Conservation (phyloP, 2,888 invertebrate species). For the Drosophila nr. medialis region DNA sequence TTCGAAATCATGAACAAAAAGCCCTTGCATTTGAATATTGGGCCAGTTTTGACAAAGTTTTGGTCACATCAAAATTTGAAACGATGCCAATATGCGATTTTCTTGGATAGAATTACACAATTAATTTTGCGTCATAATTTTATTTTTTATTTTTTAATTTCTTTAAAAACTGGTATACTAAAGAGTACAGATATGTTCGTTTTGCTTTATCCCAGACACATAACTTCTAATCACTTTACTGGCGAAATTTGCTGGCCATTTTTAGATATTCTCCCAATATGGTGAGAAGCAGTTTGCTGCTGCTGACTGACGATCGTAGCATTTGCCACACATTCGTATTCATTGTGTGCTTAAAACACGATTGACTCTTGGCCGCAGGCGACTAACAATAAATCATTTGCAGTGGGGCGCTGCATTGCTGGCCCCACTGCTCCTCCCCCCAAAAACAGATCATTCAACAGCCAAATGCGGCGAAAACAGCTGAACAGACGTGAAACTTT, state of each 20-base stretch:
- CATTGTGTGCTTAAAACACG: conserved; percentile 44
- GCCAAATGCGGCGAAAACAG: conserved; percentile 60
- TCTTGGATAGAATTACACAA: background rate
- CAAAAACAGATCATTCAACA: conserved; percentile 44
- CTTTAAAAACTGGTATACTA: background rate
- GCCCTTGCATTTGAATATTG: background rate
- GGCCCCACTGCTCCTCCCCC: conserved; percentile 1
- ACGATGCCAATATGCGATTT: background rate
- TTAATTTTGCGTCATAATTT: background rate
- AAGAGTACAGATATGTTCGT: conserved; percentile 3
- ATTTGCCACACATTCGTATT: conserved; percentile 32
- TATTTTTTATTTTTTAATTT: background rate
- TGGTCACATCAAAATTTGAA: background rate
- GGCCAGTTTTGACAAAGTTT: background rate
- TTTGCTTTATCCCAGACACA: background rate
- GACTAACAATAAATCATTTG: conserved; percentile 63
- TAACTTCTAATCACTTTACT: conserved; percentile 33
- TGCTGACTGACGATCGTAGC: conserved; percentile 29
- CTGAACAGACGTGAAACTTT: conserved; percentile 53
- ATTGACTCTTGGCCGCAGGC: conserved; percentile 70
- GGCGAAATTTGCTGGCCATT: conserved; percentile 63
- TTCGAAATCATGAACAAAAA: background rate
- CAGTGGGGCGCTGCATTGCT: conserved; percentile 30
- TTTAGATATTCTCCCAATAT: conserved; percentile 48
- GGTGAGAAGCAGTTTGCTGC: conserved; percentile 41